Base-by-base conservation (phyloP, 2,888 invertebrate species). In the Rotaria socialis region DNA sequence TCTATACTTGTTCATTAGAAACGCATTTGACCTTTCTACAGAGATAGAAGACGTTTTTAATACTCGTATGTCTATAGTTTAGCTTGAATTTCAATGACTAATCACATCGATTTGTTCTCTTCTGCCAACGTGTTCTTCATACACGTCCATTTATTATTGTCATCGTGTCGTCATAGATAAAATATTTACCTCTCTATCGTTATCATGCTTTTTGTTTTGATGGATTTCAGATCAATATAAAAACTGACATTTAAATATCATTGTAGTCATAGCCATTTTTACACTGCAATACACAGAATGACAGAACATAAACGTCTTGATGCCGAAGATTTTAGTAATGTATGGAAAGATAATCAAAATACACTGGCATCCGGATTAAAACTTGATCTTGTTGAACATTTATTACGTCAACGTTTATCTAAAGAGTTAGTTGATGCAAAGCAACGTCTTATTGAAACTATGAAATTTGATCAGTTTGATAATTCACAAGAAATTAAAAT, bases 391-490 rank as follows among this genome's bases (percentile, higher is more conserved):
- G 75, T 75, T 8, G 24, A 75, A 47, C 75, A 75, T 47, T 43
- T 75, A 75, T 22, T 3, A 47, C 75, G 47, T 4, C 75, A 75
- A 75, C 75, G 75, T 43, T 10, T 24, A 41, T 43, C 43, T 22
- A 22, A 19, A 24, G 75, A 75, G 6, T 47, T 35, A 24, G 75
- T 75, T 47, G 24, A 75, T 24, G 75, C 75, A 43, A 75, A 75
- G n/a, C 22, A 75, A 27, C 75, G 75, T n/a, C 35, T 75, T 41
- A 47, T 75, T 24, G 1, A 47, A 43, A 75, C n/a, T 24, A 75
- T 75, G 75, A 75, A 75, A 75, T 47, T 75, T 75, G 75, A 75
- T 10, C 75, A 43, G 22, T 75, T 75, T 43, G 43, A 75, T 43
- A 47, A 43, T n/a, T 24, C 41, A 1, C 24, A 75, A 47, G 43